A percentile compares a stretch with the other conserved stretches of the same genome.
These are phyloP conservation scores for Plagodis dolabraria DNA, from an alignment of 2,888 invertebrate species.

Conservation along the genomic window DNA sequence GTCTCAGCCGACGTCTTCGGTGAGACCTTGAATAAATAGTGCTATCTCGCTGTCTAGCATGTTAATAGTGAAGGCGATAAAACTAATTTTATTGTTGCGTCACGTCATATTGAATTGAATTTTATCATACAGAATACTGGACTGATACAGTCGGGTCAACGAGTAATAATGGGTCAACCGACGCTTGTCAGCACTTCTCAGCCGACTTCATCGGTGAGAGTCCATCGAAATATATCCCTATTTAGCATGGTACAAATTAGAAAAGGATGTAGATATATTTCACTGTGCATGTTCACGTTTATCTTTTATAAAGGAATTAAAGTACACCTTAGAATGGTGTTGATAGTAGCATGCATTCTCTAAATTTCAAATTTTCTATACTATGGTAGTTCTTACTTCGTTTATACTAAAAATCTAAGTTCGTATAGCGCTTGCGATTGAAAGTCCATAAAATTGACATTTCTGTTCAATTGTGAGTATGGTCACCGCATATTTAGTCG, in stretches of 20 bases:
- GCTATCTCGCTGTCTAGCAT: constrained; percentile 8
- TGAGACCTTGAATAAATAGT: constrained; percentile 3
- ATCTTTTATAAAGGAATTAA: background rate
- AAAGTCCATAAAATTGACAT: no score
- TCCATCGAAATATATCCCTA: constrained; percentile 4
- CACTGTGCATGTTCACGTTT: background rate
- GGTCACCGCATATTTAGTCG: no score
- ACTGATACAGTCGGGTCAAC: constrained; percentile 16
- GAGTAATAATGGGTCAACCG: constrained; percentile 19
- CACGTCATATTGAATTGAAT: background rate
- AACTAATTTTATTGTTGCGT: background rate
- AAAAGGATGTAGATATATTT: background rate
- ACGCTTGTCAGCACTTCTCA: constrained; percentile 21
- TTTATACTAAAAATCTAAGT: no score
- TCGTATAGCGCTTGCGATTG: no score
- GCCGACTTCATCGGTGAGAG: constrained; percentile 13
- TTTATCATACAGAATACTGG: constrained; percentile 14
- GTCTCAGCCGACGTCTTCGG: constrained; percentile 15
- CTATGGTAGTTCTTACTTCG: no score
- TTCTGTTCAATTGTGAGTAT: no score
- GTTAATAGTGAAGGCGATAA: constrained; percentile 2
- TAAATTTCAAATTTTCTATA: no score
- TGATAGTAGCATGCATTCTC: background rate
- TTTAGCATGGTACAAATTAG: background rate
- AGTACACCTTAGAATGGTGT: background rate